Base-by-base conservation (phyloP, 2,888 invertebrate species). In the Drosophila pseudotakahashii region DNA sequence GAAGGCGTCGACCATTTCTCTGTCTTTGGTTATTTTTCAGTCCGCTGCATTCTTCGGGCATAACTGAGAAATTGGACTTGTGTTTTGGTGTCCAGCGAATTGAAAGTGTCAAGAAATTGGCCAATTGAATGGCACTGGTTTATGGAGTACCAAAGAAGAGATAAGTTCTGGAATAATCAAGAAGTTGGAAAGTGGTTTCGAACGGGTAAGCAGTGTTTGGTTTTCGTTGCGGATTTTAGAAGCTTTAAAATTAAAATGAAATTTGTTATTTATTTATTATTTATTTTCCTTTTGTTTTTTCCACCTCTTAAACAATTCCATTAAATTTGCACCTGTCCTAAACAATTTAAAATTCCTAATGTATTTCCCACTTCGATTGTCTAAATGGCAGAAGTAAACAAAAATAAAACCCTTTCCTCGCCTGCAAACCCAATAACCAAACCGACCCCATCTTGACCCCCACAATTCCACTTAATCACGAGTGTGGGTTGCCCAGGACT, bases 1-100 rank as follows among this genome's bases (percentile, higher is more conserved):
- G 54, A 67, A 77, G 81, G 79, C 84, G 85, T 79, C 81, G 84
- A 75, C 69, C 63, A 64, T 60, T 53, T 45, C 63, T 69, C 73
- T 59, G 54, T 47, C 39, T 57, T 36, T n/a, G 23, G 34, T 14
- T 44, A 19, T 39, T n/a, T 42, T 13, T 55, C 19, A 4, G 51
- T 36, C 53, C 36, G 26, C 58, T 52, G 75, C 79, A 81, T 82
- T 81, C 75, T 60, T 63, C 58, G 74, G 58, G 69, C 69, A 79
- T 55, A 75, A 62, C 75, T 63, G 52, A 19, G 52, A 70, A 84
- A 79, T 78, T 54, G 69, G 67, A 51, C 50, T 75, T 77, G 48
- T 39, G 48, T 45, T 50, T 51, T 54, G 50, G 45, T 66, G 57
- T 53, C 66, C 11, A 11, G 19, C 62, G 37, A 50, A 48, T 48